Evolutionary conservation across 2,888 invertebrate genomes (phyloP), one percentile per base, ranked within the genome.

Genomic region (Pyrgus malvae): DNA sequence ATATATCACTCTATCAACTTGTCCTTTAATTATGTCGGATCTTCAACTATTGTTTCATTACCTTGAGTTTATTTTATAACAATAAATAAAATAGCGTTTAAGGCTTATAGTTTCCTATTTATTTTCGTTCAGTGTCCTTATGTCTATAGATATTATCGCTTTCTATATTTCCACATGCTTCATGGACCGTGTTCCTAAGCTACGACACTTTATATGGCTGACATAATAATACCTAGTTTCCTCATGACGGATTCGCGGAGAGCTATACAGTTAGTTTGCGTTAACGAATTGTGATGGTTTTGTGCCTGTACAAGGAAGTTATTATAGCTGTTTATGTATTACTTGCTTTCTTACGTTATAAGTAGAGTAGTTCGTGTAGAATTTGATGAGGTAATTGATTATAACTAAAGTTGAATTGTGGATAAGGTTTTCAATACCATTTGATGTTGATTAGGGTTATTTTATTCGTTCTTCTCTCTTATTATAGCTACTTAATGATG

Each of bases 171-270:
- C 11, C 11, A 2, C 7, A 2, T 19, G n/a, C 0, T 1, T 11
- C 11, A 6, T 42, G 50, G 42, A 25, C 9, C 3, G 42, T 23
- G 23, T 16, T 1, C 42, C 27, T 38, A 17, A 37, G 38, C 21
- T 11, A 53, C 21, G 53, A 45, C 53, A 53, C 45, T 60, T 67
- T 67, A 54, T 74, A 68, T 65, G 70, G 65, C 72, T 72, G 69
- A 68, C 71, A 73, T 75, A 73, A 78, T 75, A 67, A 69, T 66
- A 53, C 44, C 44, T 53, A 53, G 68, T 70, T 69, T 70, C 68
- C 69, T 67, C 69, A 60, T 69, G 73, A 73, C 72, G 68, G 71
- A 73, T 74, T 67, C 67, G 66, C 68, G 65, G 64, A 61, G 58
- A 60, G 61, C 56, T 51, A 59, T 51, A 56, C 57, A 54, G 58